Base-by-base conservation (phyloP, 2,888 invertebrate genomes). In the Scaeva pyrastri region DNA sequence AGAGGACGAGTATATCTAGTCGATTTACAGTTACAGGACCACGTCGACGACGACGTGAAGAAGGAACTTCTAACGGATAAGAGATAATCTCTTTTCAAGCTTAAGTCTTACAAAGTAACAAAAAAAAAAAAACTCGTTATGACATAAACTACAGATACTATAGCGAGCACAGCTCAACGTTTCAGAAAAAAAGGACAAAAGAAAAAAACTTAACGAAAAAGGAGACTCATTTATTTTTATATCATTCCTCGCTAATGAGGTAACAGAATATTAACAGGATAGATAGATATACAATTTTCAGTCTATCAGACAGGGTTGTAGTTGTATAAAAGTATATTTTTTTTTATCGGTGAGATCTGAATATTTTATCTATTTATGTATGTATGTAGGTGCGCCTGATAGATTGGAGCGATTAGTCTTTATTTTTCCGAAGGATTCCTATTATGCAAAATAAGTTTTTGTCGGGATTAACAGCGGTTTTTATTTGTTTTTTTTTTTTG, bases 221-320 rank as follows among this genome's bases (percentile, higher is more conserved):
- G 14, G 23, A 48, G 39, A 52, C 43, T 71, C 70, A 80, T 84
- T 68, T 71, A 71, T 72, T 80, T 50, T 66, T 84, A 75, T 84
- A 75, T 84, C 80, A 79, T 84, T 80, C 66, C 66, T 48, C 50
- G 71, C 75, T 84, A 84, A 84, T 84, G 84, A 84, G 75, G 79
- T 84, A 84, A 84, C 56, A 75, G 71, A 75, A 80, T 71, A 84
- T 75, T 80, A 75, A 75, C 71, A 78, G 50, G 12, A 83, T 64
- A 58, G 43, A 19, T 26, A 19, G n/a, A n/a, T n/a, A n/a, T 4
- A 82, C 36, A 66, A 60, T 55, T 23, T 55, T 21, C 21, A 31
- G 31, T 21, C 50, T 68, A 16, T 26, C n/a, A 14, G 14, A 31
- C 16, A 52, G 23, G 31, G 14, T 52, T 52, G 1, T 31, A 31